Base-by-base conservation (phyloP, 30 jellyfish, hydroid and myxozoan genomes). In the Phacellophora camtschatica region DNA sequence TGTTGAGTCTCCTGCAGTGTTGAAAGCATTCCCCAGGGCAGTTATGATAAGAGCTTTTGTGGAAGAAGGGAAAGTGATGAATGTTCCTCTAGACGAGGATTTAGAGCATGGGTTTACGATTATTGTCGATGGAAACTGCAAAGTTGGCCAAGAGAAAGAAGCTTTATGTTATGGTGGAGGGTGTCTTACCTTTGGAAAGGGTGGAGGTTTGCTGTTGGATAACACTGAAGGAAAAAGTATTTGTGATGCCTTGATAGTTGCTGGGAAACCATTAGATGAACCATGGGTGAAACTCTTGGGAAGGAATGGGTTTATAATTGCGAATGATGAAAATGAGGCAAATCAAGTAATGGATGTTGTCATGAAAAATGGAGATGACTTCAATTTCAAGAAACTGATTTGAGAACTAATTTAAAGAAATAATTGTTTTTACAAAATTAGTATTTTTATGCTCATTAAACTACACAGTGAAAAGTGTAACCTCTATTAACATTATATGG, bases 231-330 rank as follows among this genome's bases (percentile, higher is more conserved):
- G 74, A 12, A 65, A 53, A 1, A 24, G 35, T 49, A 32, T 35
- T 24, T 72, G 86, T 72, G 86, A 72, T 72, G 74, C 74, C 53
- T 59, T 72, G 35, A 46, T 72, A 18, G 75, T 72, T 1, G 86
- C 86, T 3, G 86, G 86, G 34, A 72, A 72, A 46, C 86, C 86
- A 2, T 30, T 72, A 34, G 54, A 72, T 36, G 86, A 72, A 64
- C 86, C 86, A 54, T 72, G 86, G 86, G 86, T 72, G 74, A 72
- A 72, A 12, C 58, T 72, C 20, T 66, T 72, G 32, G 86, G 86
- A 28, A 72, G 86, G 25, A 72, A 72, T 72, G 86, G 86, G 18
- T 72, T 72, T 13, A 72, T 72, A 25, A 55, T 72, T 51, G 86
- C 86, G 15, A 72, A 72, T 28, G 86, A 72, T 34, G 86, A 72